phyloP scores from a whole-genome alignment of 2,797 vertebrate species.

The Molossus molossus region DNA sequence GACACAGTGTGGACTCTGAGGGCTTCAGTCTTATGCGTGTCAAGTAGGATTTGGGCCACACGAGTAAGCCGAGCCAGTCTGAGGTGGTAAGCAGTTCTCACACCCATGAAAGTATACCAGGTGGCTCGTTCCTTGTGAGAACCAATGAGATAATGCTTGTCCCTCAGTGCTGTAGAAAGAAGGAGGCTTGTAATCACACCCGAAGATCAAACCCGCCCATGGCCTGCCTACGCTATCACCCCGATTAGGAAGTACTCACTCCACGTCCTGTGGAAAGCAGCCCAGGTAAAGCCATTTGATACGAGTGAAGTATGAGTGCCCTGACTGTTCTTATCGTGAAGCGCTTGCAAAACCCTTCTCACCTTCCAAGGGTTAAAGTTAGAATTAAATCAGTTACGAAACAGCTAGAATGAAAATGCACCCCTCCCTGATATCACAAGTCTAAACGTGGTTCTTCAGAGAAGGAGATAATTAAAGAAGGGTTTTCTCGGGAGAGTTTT shows the following conservation, averaged over 20 bases:
- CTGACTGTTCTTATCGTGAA: not conserved
- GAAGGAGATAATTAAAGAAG: constrained; percentile 20
- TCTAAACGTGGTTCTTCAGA: not conserved
- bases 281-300: constrained; percentile 29
- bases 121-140: not conserved
- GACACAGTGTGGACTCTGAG: not conserved
- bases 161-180: not conserved
- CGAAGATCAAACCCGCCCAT: not conserved
- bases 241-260: not conserved
- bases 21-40: not conserved
- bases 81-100: not conserved
- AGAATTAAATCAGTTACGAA: constrained; percentile 15
- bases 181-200: not conserved
- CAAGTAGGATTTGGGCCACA: not conserved
- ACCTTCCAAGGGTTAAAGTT: constrained; percentile 30
- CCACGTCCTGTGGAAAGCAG: not conserved
- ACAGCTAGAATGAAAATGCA: constrained; percentile 16
- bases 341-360: not conserved
- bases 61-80: not conserved
- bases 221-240: not conserved
- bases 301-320: not conserved
- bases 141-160: not conserved
- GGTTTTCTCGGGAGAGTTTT: not conserved
- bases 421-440: not conserved
- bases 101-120: not conserved